Conservation (phyloP, 2,888 invertebrate species). For the Ariolimax columbianus region DNA sequence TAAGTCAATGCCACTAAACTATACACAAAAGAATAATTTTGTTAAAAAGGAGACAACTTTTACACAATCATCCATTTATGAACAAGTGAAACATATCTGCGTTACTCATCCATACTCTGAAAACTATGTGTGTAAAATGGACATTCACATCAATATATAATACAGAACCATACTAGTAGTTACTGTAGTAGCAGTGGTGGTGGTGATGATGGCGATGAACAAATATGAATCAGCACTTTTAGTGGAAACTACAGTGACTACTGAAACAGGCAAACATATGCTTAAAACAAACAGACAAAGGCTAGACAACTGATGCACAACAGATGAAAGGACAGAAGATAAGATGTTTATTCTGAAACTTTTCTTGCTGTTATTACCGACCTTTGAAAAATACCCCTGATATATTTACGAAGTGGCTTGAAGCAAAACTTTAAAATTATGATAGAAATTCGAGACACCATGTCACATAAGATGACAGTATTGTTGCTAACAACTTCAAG, state of each 20-base stretch:
- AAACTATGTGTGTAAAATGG: constrained; percentile 36
- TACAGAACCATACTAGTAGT: constrained; percentile 11
- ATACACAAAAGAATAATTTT: background rate
- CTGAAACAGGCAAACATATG: background rate
- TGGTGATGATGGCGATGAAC: constrained; percentile 3
- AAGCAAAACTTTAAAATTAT: too few relatives aligned
- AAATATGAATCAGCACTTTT: constrained; percentile 32
- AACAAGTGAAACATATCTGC: constrained; percentile 36
- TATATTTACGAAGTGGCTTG: too few relatives aligned
- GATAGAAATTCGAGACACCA: too few relatives aligned
- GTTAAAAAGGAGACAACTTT: constrained; percentile 18
- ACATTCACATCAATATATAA: constrained; percentile 31
- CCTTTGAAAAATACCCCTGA: too few relatives aligned
- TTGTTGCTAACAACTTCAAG: too few relatives aligned
- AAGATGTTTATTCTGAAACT: too few relatives aligned
- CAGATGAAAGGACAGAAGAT: too few relatives aligned
- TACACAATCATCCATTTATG: constrained; percentile 31
- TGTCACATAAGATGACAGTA: too few relatives aligned
- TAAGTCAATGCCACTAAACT: background rate
- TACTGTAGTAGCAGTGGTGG: background rate
- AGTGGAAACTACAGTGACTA: constrained; percentile 12
- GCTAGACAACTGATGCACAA: too few relatives aligned
- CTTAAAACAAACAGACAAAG: background rate
- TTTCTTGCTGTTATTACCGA: too few relatives aligned
- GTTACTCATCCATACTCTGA: constrained; percentile 13